These are phyloP conservation scores for Halisarca cf. caerulea DNA, from an alignment of 37 sponge, comb jelly and placozoan species.

Conservation along the genomic window DNA sequence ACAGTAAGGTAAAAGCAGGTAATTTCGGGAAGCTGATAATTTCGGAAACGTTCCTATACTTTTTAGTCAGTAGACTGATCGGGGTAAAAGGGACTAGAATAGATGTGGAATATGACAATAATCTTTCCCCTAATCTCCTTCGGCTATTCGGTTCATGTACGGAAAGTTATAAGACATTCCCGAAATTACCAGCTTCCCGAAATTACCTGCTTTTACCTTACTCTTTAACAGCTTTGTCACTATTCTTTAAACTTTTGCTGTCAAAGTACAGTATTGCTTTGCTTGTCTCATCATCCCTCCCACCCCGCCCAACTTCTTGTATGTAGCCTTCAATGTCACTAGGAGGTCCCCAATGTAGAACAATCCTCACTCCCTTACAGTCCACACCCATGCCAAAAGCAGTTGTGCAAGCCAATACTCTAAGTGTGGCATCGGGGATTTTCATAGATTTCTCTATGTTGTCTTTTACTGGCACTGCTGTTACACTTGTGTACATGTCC, in stretches of 20 bases:
- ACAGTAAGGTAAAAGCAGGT: too few species aligned
- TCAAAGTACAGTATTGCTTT: background rate
- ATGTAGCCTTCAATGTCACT: conserved; percentile 14
- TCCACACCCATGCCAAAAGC: conserved; percentile 41
- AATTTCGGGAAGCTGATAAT: too few species aligned
- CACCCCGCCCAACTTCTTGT: conserved; percentile 19
- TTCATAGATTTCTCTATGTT: conserved; percentile 24
- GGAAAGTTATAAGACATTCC: too few species aligned
- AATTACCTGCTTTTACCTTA: background rate
- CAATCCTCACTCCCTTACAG: conserved; percentile 23
- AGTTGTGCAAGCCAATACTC: conserved; percentile 16
- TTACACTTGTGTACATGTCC: conserved; percentile 44
- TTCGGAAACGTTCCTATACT: too few species aligned
- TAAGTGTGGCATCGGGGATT: conserved; percentile 15
- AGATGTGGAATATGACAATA: too few species aligned
- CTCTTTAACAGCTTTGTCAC: background rate
- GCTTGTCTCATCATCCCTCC: conserved; percentile 14
- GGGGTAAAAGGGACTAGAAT: too few species aligned
- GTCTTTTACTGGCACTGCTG: conserved; percentile 6
- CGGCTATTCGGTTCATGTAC: too few species aligned
- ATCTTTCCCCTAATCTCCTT: too few species aligned
- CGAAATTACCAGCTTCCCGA: background rate
- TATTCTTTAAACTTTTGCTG: background rate
- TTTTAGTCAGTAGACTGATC: too few species aligned
- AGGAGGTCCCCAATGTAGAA: conserved; percentile 31